Percentiles rank a stretch among this genome's conserved stretches.
Evolutionary conservation across 2,888 invertebrate genomes (phyloP).

Genomic region (Cephalotes varians): DNA sequence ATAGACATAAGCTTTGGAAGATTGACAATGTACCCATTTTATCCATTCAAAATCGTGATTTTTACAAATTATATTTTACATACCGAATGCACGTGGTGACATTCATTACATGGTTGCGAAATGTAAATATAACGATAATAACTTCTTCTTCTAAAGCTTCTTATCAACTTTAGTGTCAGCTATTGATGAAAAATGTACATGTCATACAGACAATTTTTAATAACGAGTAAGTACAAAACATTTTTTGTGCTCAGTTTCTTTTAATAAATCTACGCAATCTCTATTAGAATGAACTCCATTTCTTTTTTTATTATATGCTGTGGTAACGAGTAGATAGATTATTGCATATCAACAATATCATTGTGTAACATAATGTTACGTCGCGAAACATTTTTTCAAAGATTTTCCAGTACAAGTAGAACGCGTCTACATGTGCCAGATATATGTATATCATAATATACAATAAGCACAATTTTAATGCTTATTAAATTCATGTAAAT

Average conservation of each 20-base stretch:
- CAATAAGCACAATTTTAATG: constrained; percentile 27
- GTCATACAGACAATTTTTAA: neutral
- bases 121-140: neutral
- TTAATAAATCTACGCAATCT: neutral
- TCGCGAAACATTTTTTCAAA: constrained; percentile 27
- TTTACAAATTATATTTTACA: constrained; percentile 67
- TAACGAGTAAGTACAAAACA: constrained; percentile 1
- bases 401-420: constrained; percentile 14
- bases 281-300: neutral
- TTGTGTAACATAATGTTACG: constrained; percentile 28
- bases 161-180: neutral
- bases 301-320: constrained; percentile 21
- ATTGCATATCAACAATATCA: constrained; percentile 38
- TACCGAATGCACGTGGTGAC: constrained; percentile 59
- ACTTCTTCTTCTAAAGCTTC: neutral
- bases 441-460: constrained; percentile 13
- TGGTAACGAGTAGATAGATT: constrained; percentile 32
- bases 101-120: neutral
- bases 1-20: constrained; percentile 55
- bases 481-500: constrained; percentile 28
- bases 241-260: neutral
- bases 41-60: constrained; percentile 44
- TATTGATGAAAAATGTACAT: neutral
- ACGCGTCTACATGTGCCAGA: constrained; percentile 6
- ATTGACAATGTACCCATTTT: constrained; percentile 46